phyloP scores from a whole-genome alignment of 2,888 invertebrate genomes.

The Hypercompe scribonia region DNA sequence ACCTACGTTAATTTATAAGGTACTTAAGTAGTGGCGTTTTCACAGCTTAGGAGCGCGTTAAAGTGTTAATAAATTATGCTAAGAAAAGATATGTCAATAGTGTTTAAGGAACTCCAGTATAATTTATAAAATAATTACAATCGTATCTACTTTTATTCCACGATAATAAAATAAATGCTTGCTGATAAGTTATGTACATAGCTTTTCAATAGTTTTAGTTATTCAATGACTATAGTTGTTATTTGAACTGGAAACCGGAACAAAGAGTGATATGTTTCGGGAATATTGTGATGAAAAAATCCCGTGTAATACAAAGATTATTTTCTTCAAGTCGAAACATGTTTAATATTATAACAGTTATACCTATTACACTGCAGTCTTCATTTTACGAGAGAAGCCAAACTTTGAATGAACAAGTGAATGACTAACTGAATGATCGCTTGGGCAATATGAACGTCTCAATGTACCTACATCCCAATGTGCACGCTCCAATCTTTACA shows the following conservation, averaged over 20 bases:
- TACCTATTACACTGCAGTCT: constrained; percentile 38
- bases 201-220: no score
- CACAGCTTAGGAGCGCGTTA: constrained; percentile 34
- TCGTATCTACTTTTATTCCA: neutral
- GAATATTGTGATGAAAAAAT: neutral
- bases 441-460: constrained; percentile 56
- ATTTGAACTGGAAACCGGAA: no score
- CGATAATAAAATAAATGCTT: neutral
- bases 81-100: constrained; percentile 22
- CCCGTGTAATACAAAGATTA: neutral
- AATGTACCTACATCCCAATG: constrained; percentile 62
- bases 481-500: constrained; percentile 40
- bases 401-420: constrained; percentile 51
- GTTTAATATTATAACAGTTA: neutral
- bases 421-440: constrained; percentile 18
- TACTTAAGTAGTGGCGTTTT: constrained; percentile 50
- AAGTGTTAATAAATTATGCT: constrained; percentile 45
- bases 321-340: neutral
- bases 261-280: no score
- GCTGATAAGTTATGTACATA: neutral
- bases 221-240: neutral
- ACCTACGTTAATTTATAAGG: constrained; percentile 55
- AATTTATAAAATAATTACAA: constrained; percentile 27
- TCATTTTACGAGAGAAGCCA: constrained; percentile 47
- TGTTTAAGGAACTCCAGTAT: constrained; percentile 26